Evolutionary conservation across 2,797 vertebrate species (phyloP).

Genomic region (Microcaecilia unicolor): DNA sequence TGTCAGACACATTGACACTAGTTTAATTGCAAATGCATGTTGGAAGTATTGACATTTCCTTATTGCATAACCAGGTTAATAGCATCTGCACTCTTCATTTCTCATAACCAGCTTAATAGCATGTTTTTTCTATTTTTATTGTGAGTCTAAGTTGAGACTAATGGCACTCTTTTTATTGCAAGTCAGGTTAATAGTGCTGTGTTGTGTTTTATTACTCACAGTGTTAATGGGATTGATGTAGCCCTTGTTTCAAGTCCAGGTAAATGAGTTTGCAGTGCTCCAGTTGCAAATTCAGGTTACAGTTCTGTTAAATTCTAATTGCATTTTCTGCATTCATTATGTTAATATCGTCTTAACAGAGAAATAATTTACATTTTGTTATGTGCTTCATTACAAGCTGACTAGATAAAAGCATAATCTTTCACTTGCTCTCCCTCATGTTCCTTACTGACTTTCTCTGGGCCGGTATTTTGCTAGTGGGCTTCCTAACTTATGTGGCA

Average conservation of each 20-base stretch:
- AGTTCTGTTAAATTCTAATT: constrained; percentile 14
- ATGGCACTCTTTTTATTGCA: constrained; percentile 12
- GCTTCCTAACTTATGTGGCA: too few species aligned
- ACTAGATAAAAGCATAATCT: constrained; percentile 25
- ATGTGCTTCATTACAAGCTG: constrained; percentile 25
- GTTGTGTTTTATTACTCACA: constrained; percentile 21
- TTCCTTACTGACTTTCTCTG: too few species aligned
- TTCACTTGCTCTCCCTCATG: too few species aligned
- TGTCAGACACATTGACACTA: constrained; percentile 21
- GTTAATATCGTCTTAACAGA: constrained; percentile 31
- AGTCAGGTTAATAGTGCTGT: constrained; percentile 13
- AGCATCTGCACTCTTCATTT: constrained; percentile 9
- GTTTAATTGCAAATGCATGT: constrained; percentile 34
- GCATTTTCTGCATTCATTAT: constrained; percentile 10
- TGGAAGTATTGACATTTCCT: constrained; percentile 28
- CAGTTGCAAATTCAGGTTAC: constrained; percentile 14
- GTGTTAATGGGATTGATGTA: constrained; percentile 20
- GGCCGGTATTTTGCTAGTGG: too few species aligned
- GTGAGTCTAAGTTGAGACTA: constrained; percentile 13
- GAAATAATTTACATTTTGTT: constrained; percentile 43
- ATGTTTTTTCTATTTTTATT: constrained; percentile 7
- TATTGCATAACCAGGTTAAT: constrained; percentile 15
- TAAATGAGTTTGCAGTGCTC: constrained; percentile 8
- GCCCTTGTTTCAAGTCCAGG: constrained; percentile 22
- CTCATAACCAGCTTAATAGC: constrained; percentile 2